Percentiles rank a stretch among this genome's conserved stretches.
Evolutionary conservation across 2,888 invertebrate genomes (phyloP).

Genomic region (Hecatera dysodea): DNA sequence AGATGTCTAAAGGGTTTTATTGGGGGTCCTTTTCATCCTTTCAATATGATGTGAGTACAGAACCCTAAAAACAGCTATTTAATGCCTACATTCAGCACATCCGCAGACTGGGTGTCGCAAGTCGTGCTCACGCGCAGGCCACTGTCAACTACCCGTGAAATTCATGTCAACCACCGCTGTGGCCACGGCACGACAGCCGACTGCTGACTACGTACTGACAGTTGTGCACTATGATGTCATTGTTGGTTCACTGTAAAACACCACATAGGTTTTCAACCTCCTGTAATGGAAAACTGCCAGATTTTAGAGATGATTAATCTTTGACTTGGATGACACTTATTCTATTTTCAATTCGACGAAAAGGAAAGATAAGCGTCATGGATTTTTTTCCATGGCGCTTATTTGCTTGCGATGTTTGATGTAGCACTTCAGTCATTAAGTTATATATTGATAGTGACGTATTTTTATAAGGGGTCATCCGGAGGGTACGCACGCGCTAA

Average conservation of each 20-base stretch:
- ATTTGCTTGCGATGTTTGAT: conserved; percentile 1
- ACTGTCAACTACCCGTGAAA: conserved; percentile 72
- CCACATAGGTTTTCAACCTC: background rate
- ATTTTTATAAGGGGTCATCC: conserved; percentile 20
- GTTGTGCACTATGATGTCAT: conserved; percentile 28
- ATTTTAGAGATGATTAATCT: background rate
- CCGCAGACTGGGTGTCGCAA: conserved; percentile 35
- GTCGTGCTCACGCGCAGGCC: conserved; percentile 59
- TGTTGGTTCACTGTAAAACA: conserved; percentile 19
- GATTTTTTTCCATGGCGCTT: background rate
- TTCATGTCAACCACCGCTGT: conserved; percentile 57
- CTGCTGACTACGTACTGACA: conserved; percentile 27
- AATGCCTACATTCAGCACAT: conserved; percentile 8
- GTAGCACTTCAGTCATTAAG: background rate
- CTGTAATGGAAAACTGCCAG: background rate
- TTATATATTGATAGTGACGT: background rate
- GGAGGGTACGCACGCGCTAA: conserved; percentile 69
- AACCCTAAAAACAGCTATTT: conserved; percentile 4
- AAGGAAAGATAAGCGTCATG: too few species aligned
- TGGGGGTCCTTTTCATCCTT: background rate
- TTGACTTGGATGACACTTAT: too few species aligned
- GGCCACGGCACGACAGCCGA: conserved; percentile 40
- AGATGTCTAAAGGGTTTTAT: background rate
- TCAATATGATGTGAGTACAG: background rate
- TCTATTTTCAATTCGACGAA: too few species aligned